phyloP scores from a whole-genome alignment of 2,113 vertebrate genomes.

The Sinocyclocheilus anophthalmus region DNA sequence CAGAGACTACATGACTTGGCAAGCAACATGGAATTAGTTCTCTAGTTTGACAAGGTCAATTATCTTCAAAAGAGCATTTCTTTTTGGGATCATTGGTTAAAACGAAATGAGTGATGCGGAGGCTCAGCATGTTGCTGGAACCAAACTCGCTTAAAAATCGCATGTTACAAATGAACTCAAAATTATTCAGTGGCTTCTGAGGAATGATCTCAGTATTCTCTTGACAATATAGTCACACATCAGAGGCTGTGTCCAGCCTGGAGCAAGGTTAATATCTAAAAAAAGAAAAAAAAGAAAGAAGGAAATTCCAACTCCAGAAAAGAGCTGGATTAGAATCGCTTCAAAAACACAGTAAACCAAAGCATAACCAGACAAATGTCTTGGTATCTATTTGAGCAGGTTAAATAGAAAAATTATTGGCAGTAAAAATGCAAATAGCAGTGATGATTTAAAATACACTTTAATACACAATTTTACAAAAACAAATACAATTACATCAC shows the following conservation, averaged over 20 bases:
- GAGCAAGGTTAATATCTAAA: slow-evolving; percentile 12
- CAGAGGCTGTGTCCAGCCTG: neutral
- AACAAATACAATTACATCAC: slow-evolving; percentile 44
- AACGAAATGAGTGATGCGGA: neutral
- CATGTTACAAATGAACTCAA: neutral
- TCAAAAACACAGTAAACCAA: neutral
- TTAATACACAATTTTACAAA: slow-evolving; percentile 75
- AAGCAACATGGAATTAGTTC: slow-evolving; percentile 3
- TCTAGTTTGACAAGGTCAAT: slow-evolving; percentile 25
- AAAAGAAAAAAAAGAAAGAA: neutral
- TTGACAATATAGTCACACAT: neutral
- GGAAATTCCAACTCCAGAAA: slow-evolving; percentile 21
- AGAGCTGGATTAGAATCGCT: slow-evolving; percentile 31
- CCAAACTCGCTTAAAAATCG: neutral
- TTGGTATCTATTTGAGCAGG: neutral
- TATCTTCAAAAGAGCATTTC: slow-evolving; percentile 17
- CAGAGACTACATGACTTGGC: neutral
- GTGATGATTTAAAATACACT: slow-evolving; percentile 69
- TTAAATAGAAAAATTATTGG: neutral
- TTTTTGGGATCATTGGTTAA: slow-evolving; percentile 8
- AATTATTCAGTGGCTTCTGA: neutral
- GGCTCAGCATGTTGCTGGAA: neutral
- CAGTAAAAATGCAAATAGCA: neutral
- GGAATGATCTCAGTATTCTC: neutral
- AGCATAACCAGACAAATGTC: neutral